phyloP scores from a whole-genome alignment of 2,113 vertebrate species.

The Microcebus ravelobensis region DNA sequence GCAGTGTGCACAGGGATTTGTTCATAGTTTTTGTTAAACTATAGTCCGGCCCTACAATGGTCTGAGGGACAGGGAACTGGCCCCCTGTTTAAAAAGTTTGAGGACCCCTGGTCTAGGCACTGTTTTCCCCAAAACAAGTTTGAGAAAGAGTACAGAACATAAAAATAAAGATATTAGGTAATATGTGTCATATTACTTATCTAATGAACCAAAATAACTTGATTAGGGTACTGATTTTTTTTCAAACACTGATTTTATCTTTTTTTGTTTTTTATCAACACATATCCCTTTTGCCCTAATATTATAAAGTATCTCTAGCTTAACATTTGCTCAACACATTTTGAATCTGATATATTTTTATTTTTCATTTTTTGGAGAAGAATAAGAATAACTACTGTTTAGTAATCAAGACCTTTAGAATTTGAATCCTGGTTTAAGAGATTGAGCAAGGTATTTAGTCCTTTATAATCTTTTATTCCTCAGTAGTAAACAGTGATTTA shows the following conservation, averaged over 20 bases:
- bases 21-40: too few relatives aligned
- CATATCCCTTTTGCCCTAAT: neutral
- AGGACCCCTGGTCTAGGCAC: neutral
- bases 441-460: neutral
- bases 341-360: neutral
- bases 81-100: too few relatives aligned
- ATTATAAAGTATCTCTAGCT: neutral
- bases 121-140: neutral
- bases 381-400: neutral
- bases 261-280: neutral
- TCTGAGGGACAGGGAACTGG: too few relatives aligned
- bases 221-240: neutral
- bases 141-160: neutral
- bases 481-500: neutral
- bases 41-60: too few relatives aligned
- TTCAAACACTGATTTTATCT: neutral
- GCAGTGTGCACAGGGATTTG: too few relatives aligned
- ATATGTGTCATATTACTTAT: too few relatives aligned
- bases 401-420: neutral
- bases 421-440: neutral
- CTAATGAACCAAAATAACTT: neutral
- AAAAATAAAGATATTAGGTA: too few relatives aligned
- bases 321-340: neutral
- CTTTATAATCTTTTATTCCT: neutral
- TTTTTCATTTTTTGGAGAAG: neutral